Evolutionary conservation across 2,797 vertebrate genomes (phyloP), one percentile per base, ranked within the genome.

Genomic region (Propithecus deckenii): DNA sequence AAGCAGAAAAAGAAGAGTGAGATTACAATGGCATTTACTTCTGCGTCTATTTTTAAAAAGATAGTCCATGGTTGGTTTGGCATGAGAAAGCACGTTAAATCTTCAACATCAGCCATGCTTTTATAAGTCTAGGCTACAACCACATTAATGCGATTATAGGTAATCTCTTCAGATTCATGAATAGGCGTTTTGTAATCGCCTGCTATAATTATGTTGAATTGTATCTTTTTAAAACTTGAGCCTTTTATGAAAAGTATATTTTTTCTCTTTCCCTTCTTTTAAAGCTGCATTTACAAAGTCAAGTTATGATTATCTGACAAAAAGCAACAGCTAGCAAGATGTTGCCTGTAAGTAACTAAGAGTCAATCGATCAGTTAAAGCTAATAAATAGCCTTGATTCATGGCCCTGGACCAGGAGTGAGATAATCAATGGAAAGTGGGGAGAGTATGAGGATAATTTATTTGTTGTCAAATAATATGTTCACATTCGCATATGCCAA

Each of bases 161-260:
- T 78, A 78, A 95, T 95, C 91, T 93, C 71, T 93, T 96, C 57
- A 85, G 65, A 91, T 95, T 93, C 48, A n/a, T 25, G 52, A 96
- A 81, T 32, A 75, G 75, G 25, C 35, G 48, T 93, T 96, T 84
- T 74, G 22, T 96, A 86, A 91, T 97, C 79, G 50, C 55, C 46
- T 96, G 38, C 67, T 95, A 2, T 96, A 91, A 96, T 97, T 97
- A 86, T 65, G 22, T 93, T 93, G 46, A 94, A 97, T 69, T 83
- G 67, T n/a, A 91, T 78, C 75, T 91, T 92, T 95, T 74, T 23
- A 88, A 78, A 91, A 35, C 43, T 79, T 87, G 59, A 94, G 63
- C 46, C 61, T 61, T 89, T 80, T 55, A 41, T 67, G 55, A 79
- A 89, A 93, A 86, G 78, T 18, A 48, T 32, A 0, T 6, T 3